phyloP scores from a whole-genome alignment of 2,113 vertebrate species.

The Corythaixoides concolor region DNA sequence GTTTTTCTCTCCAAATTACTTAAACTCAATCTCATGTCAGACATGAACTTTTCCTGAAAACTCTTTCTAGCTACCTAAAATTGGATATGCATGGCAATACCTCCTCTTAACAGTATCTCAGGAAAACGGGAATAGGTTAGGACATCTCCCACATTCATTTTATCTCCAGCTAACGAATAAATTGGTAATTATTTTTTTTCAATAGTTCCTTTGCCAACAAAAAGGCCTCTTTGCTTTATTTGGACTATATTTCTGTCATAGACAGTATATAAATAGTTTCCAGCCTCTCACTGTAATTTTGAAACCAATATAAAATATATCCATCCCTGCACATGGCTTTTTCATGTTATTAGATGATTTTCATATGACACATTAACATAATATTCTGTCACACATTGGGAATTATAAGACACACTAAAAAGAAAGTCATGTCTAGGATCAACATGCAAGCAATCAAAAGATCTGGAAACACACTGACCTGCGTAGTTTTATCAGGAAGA shows the following conservation, averaged over 20 bases:
- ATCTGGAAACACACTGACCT: neutral
- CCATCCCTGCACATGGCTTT: neutral
- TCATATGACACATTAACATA: neutral
- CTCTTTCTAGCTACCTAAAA: neutral
- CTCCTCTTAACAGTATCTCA: neutral
- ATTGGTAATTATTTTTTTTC: neutral
- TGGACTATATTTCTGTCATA: neutral
- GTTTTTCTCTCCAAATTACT: neutral
- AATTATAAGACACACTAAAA: neutral
- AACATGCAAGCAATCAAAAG: neutral
- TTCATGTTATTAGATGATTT: neutral
- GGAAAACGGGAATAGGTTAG: neutral
- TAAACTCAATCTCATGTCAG: neutral
- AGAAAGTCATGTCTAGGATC: neutral
- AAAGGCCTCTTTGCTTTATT: neutral
- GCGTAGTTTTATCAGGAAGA: neutral
- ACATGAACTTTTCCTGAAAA: neutral
- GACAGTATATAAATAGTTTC: neutral
- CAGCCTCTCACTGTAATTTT: neutral
- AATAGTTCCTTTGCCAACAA: neutral
- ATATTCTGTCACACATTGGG: neutral
- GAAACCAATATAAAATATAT: neutral
- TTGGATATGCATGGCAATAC: neutral
- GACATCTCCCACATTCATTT: neutral
- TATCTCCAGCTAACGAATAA: neutral